These are phyloP conservation scores for Danaus chrysippus DNA, from an alignment of 2,888 invertebrate species.

Conservation along the genomic window DNA sequence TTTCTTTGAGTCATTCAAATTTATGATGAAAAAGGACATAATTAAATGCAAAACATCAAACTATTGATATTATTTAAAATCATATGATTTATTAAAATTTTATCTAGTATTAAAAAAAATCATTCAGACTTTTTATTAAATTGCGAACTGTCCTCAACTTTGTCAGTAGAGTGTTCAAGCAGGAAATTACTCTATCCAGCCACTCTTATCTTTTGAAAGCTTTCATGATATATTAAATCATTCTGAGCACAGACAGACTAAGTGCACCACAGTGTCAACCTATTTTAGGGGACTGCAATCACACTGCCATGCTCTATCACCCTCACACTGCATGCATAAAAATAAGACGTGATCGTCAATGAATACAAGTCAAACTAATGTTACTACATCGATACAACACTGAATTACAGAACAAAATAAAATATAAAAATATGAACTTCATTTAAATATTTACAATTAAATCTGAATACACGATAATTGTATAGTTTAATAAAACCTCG, in stretches of 20 bases:
- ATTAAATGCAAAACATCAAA: too few relatives aligned
- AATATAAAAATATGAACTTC: too few relatives aligned
- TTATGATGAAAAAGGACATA: too few relatives aligned
- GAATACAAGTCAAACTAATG: conserved; percentile 6
- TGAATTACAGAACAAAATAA: too few relatives aligned
- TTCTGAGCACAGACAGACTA: conserved; percentile 26
- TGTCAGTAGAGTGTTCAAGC: conserved; percentile 3
- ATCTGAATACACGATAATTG: too few relatives aligned
- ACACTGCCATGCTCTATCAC: conserved; percentile 19
- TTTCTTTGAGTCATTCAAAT: too few relatives aligned
- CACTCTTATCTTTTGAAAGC: conserved; percentile 26
- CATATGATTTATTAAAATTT: background rate
- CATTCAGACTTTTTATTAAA: conserved; percentile 1
- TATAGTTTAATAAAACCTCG: too few relatives aligned
- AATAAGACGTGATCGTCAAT: conserved; percentile 9
- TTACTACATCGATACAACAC: too few relatives aligned
- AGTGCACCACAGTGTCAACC: conserved; percentile 29
- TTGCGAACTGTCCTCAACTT: conserved; percentile 4
- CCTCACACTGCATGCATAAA: conserved; percentile 11
- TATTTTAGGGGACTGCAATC: conserved; percentile 26
- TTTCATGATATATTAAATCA: conserved; percentile 27
- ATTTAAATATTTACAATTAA: too few relatives aligned
- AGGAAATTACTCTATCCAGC: conserved; percentile 14
- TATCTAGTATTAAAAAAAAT: background rate
- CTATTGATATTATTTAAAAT: too few relatives aligned